Evolutionary conservation across 2,113 vertebrate species (phyloP).

Genomic region (Hypanus sabinus): DNA sequence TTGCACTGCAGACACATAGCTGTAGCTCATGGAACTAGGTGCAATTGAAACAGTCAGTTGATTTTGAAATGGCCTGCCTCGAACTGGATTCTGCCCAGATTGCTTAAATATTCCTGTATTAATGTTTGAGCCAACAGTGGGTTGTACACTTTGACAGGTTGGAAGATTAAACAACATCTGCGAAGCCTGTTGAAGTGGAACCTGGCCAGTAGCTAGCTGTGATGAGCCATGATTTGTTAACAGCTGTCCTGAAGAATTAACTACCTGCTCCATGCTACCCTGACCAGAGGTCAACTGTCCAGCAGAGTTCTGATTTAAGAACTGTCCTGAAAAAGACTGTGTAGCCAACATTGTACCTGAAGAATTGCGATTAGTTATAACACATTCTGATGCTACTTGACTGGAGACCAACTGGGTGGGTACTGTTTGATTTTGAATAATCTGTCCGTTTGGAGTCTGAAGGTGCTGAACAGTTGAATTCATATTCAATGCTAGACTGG

Average conservation of each 20-base stretch:
- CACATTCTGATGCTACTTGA: conserved; percentile 63
- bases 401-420: conserved; percentile 60
- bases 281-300: conserved; percentile 84
- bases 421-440: conserved; percentile 62
- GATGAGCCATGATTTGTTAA: conserved; percentile 77
- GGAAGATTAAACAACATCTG: conserved; percentile 69
- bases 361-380: conserved; percentile 65
- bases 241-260: conserved; percentile 71
- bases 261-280: conserved; percentile 49
- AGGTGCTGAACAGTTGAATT: conserved; percentile 70
- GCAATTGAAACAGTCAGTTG: conserved; percentile 73
- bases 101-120: conserved; percentile 45
- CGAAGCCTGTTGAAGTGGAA: conserved; percentile 68
- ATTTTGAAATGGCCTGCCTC: conserved; percentile 59
- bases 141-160: conserved; percentile 58
- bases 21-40: conserved; percentile 56
- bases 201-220: conserved; percentile 62
- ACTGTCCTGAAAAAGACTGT: conserved; percentile 70
- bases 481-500: conserved; percentile 72
- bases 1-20: conserved; percentile 54
- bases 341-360: conserved; percentile 65
- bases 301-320: conserved; percentile 73
- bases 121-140: conserved; percentile 65
- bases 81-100: conserved; percentile 54
- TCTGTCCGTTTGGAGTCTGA: conserved; percentile 74